Conservation (phyloP, 2,113 vertebrate genomes). For the Erinaceus europaeus region DNA sequence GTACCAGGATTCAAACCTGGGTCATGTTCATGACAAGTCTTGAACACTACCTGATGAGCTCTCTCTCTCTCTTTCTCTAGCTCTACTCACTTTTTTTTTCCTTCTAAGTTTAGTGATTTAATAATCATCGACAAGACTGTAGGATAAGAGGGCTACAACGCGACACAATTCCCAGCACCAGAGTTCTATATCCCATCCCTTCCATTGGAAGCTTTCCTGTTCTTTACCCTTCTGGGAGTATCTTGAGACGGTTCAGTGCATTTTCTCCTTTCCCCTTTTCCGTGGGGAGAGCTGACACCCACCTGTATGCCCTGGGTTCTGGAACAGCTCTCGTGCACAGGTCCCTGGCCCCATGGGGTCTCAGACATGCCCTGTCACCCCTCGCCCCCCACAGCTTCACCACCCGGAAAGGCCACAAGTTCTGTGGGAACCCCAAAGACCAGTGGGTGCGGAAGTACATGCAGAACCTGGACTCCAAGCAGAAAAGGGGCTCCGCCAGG, state of each 20-base stretch:
- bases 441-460: constrained; percentile 27
- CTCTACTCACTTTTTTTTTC: too few relatives aligned
- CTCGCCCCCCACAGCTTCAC: constrained; percentile 46
- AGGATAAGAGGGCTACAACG: too few relatives aligned
- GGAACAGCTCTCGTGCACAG: neutral
- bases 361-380: neutral
- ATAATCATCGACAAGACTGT: too few relatives aligned
- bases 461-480: constrained; percentile 19
- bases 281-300: neutral
- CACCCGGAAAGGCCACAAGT: constrained; percentile 28
- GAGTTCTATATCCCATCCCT: too few relatives aligned
- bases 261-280: neutral
- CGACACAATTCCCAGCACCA: too few relatives aligned
- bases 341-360: too few relatives aligned
- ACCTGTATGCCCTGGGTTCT: neutral
- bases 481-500: fast-evolving
- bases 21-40: too few relatives aligned
- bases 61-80: too few relatives aligned
- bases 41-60: too few relatives aligned
- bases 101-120: too few relatives aligned
- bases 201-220: neutral
- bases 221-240: neutral
- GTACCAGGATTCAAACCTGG: too few relatives aligned
- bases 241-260: neutral
- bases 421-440: constrained; percentile 35